Evolutionary conservation across 2,888 invertebrate species (phyloP).

Genomic region (Cryptocephalus moraei): DNA sequence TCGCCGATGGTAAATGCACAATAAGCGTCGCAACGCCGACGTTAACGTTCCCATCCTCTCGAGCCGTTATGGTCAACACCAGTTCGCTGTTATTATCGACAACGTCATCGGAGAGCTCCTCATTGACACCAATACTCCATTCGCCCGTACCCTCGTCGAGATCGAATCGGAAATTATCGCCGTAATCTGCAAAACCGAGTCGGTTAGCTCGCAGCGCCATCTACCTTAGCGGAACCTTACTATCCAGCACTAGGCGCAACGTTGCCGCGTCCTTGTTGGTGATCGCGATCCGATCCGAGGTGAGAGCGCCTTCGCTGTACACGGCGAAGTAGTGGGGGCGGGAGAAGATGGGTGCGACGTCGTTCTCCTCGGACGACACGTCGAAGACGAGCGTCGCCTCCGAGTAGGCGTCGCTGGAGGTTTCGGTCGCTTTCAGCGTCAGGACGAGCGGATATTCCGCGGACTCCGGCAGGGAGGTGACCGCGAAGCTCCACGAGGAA

Average conservation of each 20-base stretch:
- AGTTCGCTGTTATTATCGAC: slow-evolving; percentile 9
- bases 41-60: slow-evolving; percentile 4
- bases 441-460: slow-evolving; percentile 3
- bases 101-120: slow-evolving; percentile 7
- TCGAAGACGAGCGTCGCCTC: slow-evolving; percentile 4
- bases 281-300: slow-evolving; percentile 1
- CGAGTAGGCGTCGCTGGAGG: background rate
- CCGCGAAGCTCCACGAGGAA: slow-evolving; percentile 6
- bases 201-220: background rate
- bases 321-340: slow-evolving; percentile 1
- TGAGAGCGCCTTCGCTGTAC: background rate
- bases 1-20: slow-evolving; percentile 8
- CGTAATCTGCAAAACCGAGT: background rate
- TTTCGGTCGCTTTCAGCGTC: slow-evolving; percentile 3
- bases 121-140: no score
- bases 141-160: background rate
- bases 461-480: slow-evolving; percentile 1
- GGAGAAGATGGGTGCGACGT: slow-evolving; percentile 1
- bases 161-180: no score
- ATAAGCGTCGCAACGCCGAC: slow-evolving; percentile 9
- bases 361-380: background rate
- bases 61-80: slow-evolving; percentile 12
- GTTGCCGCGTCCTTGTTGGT: slow-evolving; percentile 1
- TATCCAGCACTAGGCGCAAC: no score
- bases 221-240: no score